Conservation (phyloP, 2,113 vertebrate genomes). For the Oceanites oceanicus region DNA sequence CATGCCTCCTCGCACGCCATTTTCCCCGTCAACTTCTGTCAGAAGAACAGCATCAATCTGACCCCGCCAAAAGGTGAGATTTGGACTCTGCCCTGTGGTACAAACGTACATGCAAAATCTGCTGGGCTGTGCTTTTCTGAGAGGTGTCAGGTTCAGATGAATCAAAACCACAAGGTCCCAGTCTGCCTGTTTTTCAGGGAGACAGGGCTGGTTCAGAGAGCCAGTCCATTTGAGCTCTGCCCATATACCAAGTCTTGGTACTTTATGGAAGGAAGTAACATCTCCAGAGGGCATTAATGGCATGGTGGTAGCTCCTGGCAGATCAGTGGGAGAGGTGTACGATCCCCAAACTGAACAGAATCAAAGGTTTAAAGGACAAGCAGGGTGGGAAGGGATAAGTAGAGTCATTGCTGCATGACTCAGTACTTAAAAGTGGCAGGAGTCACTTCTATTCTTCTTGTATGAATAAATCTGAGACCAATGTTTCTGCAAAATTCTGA, state of each 20-base stretch:
- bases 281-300: background rate
- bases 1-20: conserved; percentile 91
- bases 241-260: background rate
- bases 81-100: background rate
- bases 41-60: conserved; percentile 85
- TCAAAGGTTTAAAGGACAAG: background rate
- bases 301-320: background rate
- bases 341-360: background rate
- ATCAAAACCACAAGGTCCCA: background rate
- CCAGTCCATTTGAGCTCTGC: background rate
- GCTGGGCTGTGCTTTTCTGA: background rate
- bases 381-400: background rate
- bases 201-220: background rate
- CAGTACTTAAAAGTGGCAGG: background rate
- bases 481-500: background rate
- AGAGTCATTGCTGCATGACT: background rate
- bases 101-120: background rate
- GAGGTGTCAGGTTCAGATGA: background rate
- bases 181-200: background rate
- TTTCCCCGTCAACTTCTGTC: conserved; percentile 87
- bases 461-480: background rate
- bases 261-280: background rate
- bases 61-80: conserved; percentile 84
- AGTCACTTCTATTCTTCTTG: background rate
- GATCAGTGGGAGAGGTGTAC: background rate